A percentile compares a stretch with the other conserved stretches of the same genome.
Conservation (phyloP, 2,797 vertebrate species). For the Carduelis carduelis region DNA sequence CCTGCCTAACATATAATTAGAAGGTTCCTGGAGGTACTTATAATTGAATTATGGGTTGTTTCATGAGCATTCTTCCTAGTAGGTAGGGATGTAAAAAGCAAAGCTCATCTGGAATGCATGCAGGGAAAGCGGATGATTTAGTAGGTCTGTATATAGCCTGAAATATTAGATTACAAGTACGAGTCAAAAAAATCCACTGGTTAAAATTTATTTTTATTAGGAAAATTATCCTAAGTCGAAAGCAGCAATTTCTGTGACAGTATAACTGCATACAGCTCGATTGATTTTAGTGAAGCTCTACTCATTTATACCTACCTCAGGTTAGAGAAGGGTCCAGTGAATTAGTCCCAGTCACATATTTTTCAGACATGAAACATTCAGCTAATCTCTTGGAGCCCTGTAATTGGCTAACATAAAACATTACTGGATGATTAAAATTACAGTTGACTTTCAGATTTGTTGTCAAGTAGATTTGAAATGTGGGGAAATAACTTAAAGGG, state of each 20-base stretch:
- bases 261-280: slow-evolving; percentile 37
- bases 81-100: slow-evolving; percentile 50
- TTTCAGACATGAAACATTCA: slow-evolving; percentile 59
- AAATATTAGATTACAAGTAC: slow-evolving; percentile 53
- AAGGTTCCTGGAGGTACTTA: slow-evolving; percentile 65
- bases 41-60: slow-evolving; percentile 68
- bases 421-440: slow-evolving; percentile 59
- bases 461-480: slow-evolving; percentile 63
- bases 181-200: slow-evolving; percentile 48
- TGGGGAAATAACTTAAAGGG: slow-evolving; percentile 54
- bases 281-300: slow-evolving; percentile 57
- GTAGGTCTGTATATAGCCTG: slow-evolving; percentile 36
- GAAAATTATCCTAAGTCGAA: slow-evolving; percentile 55
- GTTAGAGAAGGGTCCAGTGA: slow-evolving; percentile 50
- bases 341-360: slow-evolving; percentile 61
- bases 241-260: slow-evolving; percentile 49
- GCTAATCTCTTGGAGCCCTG: slow-evolving; percentile 41
- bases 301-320: slow-evolving; percentile 34
- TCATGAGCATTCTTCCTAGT: slow-evolving; percentile 47
- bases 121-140: slow-evolving; percentile 11
- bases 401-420: slow-evolving; percentile 66
- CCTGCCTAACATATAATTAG: slow-evolving; percentile 65
- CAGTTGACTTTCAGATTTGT: slow-evolving; percentile 56
- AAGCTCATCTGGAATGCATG: slow-evolving; percentile 52
- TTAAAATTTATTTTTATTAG: slow-evolving; percentile 65